Evolutionary conservation across 1,140 invertebrate species (phyloP).

Genomic region (Aphidius gifuensis): DNA sequence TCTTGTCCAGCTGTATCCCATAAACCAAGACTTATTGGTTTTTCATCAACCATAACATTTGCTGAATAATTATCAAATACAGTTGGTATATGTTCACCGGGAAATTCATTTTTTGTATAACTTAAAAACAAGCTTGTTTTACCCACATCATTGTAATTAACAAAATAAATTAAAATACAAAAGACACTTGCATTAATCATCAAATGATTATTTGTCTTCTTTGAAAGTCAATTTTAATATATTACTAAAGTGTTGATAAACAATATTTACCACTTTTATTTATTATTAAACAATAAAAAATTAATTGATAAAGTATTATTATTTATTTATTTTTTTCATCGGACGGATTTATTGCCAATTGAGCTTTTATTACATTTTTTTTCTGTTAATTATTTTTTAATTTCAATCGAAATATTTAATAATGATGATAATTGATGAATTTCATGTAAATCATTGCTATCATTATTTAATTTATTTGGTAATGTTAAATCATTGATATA

Average conservation of each 20-base stretch:
- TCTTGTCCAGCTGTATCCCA: slow-evolving; percentile 98
- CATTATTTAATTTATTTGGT: no score
- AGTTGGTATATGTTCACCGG: slow-evolving; percentile 93
- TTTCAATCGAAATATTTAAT: no score
- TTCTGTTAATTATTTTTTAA: no score
- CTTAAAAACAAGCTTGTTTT: slow-evolving; percentile 96
- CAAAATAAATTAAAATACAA: slow-evolving; percentile 39
- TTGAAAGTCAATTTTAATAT: slow-evolving; percentile 4
- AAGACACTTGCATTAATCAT: not conserved
- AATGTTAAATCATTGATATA: no score
- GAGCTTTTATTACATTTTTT: no score
- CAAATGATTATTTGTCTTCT: not conserved
- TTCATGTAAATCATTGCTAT: no score
- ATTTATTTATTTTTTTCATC: no score
- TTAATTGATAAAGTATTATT: no score
- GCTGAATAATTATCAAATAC: slow-evolving; percentile 99
- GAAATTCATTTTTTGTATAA: slow-evolving; percentile 96
- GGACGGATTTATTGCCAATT: no score
- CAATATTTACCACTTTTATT: no score
- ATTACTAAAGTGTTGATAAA: not conserved
- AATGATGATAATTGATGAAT: no score
- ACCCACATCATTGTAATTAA: slow-evolving; percentile 80
- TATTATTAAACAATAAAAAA: no score
- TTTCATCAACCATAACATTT: slow-evolving; percentile 88
- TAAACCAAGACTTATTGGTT: slow-evolving; percentile 74